Evolutionary conservation across 2,888 invertebrate species (phyloP).

Genomic region (Pseudolycoriella hygida): DNA sequence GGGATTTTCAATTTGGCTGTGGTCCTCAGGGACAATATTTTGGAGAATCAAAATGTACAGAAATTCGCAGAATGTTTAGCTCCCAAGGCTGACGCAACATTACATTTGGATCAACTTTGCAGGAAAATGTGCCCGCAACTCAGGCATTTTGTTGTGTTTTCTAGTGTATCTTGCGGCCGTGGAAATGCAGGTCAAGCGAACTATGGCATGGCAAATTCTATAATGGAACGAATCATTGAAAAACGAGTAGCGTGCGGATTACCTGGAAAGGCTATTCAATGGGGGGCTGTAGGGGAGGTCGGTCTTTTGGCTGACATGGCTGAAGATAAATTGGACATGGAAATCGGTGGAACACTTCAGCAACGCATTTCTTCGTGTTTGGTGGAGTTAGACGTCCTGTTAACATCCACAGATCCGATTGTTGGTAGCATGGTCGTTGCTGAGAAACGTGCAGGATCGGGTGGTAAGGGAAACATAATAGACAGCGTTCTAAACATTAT

Average conservation of each 20-base stretch:
- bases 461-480: conserved; percentile 46
- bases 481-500: conserved; percentile 53
- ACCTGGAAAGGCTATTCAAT: conserved; percentile 72
- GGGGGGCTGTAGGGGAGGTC: conserved; percentile 84
- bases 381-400: conserved; percentile 49
- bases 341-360: conserved; percentile 66
- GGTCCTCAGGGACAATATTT: conserved; percentile 51
- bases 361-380: conserved; percentile 75
- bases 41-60: conserved; percentile 58
- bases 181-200: conserved; percentile 86
- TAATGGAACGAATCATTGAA: conserved; percentile 79
- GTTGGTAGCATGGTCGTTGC: conserved; percentile 78
- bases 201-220: conserved; percentile 79
- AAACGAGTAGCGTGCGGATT: conserved; percentile 45
- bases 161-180: conserved; percentile 78
- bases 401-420: conserved; percentile 43
- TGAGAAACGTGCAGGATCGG: conserved; percentile 49
- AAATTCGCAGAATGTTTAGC: conserved; percentile 47
- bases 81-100: conserved; percentile 67
- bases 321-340: conserved; percentile 46
- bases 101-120: conserved; percentile 51
- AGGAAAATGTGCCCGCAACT: conserved; percentile 37
- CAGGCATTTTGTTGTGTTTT: conserved; percentile 75
- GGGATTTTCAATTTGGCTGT: conserved; percentile 86
- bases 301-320: conserved; percentile 65